Base-by-base conservation (phyloP, 2,888 invertebrate species). In the Oligia fasciuncula region DNA sequence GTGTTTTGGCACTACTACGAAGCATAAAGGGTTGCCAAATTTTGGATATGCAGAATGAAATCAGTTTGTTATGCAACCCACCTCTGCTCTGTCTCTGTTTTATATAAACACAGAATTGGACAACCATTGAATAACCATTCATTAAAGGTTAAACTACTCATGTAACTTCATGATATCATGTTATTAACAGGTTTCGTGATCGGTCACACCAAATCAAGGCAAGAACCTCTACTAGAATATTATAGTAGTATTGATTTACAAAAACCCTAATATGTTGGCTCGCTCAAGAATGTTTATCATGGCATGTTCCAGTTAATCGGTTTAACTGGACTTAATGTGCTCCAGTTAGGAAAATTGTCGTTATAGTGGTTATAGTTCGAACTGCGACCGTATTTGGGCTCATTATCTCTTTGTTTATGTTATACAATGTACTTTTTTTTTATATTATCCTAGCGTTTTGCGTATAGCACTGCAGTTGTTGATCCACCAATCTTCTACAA, bases 191-290 rank as follows among this genome's bases (percentile, higher is more conserved):
- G 3, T 67, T 67, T 40, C 81, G 74, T 85, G 81, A 74, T 80
- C 49, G 85, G 85, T 70, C 80, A 85, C 29, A 79, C 29, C 17
- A 72, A 72, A 68, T 72, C 54, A 72, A 40, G 49, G 60, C 54
- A 35, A 68, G 51, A 46, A 60, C 51, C 2, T 11, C 13, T 17
- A 49, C 62, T 57, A 60, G 43, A 72, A 84, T 73, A 79, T 60
- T 40, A 54, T 6, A 84, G 17, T 8, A 35, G 60, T 73, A 84
- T 70, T 35, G 65, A 80, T 85, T 70, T 49, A 67, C n/a, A 49
- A 8, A 71, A 67, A 23, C 40, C 29, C 19, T 43, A 49, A 71
- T 4, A 51, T 68, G 43, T 65, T 54, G 17, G 17, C 62, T 54
- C 19, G 40, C n/a, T 66, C 57, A 67, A 40, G 66, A 66, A 14